phyloP scores from a whole-genome alignment of 2,888 invertebrate genomes.

The Anoplius nigerrimus region DNA sequence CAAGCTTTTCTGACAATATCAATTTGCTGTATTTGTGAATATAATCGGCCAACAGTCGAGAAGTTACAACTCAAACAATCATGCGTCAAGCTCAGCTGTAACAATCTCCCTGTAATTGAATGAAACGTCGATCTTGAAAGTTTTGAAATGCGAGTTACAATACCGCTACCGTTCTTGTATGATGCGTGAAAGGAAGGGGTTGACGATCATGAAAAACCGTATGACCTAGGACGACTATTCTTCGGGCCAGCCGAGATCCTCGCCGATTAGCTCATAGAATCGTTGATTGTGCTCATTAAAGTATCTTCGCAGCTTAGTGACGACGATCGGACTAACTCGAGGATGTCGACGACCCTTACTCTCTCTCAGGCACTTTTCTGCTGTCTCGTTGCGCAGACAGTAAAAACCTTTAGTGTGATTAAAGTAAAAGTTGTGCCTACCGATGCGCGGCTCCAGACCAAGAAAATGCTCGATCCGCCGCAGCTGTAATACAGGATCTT shows the following conservation, averaged over 20 bases:
- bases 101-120: too few relatives aligned
- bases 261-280: slow-evolving; percentile 94
- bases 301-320: slow-evolving; percentile 88
- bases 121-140: too few relatives aligned
- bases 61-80: too few relatives aligned
- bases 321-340: slow-evolving; percentile 86
- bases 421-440: slow-evolving; percentile 94
- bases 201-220: too few relatives aligned
- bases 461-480: slow-evolving; percentile 92
- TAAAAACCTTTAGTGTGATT: slow-evolving; percentile 98
- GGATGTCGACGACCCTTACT: slow-evolving; percentile 91
- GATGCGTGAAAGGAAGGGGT: too few relatives aligned
- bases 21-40: too few relatives aligned
- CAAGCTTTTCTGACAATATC: too few relatives aligned
- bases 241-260: slow-evolving; percentile 95
- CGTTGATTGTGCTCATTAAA: slow-evolving; percentile 94
- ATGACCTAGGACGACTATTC: slow-evolving; percentile 77
- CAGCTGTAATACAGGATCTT: slow-evolving; percentile 92
- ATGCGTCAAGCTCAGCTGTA: too few relatives aligned
- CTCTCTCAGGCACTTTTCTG: slow-evolving; percentile 89
- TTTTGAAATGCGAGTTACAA: too few relatives aligned
- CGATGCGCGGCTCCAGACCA: slow-evolving; percentile 83
- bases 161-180: too few relatives aligned
- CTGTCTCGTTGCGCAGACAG: slow-evolving; percentile 90
- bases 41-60: too few relatives aligned